These are phyloP conservation scores for Coccyzus lansbergi DNA, from an alignment of 2,797 vertebrate genomes.

Conservation along the genomic window DNA sequence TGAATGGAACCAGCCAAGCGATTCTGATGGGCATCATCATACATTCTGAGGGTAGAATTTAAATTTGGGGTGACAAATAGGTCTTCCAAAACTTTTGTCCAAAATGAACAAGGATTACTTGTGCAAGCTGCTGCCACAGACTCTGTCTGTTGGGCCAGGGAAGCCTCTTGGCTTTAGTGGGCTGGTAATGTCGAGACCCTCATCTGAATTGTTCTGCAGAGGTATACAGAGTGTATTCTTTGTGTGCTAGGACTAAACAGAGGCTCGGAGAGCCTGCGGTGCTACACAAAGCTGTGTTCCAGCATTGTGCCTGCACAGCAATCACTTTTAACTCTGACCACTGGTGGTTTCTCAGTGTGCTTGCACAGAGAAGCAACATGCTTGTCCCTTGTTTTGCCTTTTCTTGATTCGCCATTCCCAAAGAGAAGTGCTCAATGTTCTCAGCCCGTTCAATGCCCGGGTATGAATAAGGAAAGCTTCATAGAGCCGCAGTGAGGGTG, in stretches of 20 bases:
- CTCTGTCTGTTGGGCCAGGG: background rate
- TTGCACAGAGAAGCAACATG: background rate
- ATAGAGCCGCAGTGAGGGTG: background rate
- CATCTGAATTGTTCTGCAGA: background rate
- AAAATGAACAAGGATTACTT: conserved; percentile 22
- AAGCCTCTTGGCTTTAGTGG: background rate
- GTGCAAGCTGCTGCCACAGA: background rate
- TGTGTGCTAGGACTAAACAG: background rate
- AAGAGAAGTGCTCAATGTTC: background rate
- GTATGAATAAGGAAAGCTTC: background rate
- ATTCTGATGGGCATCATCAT: conserved; percentile 32
- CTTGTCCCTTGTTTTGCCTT: background rate
- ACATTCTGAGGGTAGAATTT: conserved; percentile 12
- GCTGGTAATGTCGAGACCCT: background rate
- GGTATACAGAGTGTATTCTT: background rate
- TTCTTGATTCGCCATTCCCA: background rate
- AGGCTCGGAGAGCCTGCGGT: background rate
- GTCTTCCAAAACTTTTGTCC: background rate
- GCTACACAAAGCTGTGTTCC: background rate
- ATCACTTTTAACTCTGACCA: background rate
- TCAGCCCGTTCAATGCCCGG: background rate
- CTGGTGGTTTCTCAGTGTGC: background rate
- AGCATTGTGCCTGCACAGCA: background rate
- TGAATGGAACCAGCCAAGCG: conserved; percentile 61
- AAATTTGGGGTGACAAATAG: conserved; percentile 34